phyloP scores from a whole-genome alignment of 1,140 invertebrate species.

The Ceratoteleas bidentatus region DNA sequence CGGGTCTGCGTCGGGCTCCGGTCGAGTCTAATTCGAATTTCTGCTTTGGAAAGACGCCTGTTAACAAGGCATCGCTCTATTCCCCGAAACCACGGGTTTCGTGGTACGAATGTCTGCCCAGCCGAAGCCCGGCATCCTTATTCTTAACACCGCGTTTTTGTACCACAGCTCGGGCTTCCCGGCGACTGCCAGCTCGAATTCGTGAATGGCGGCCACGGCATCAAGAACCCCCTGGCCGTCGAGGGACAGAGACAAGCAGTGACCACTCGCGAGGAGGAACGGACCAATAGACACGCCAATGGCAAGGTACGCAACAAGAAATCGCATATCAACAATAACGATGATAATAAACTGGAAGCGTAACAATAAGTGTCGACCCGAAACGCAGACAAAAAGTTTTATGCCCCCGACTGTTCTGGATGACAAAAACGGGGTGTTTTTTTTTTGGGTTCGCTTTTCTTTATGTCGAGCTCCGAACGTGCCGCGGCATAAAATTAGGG shows the following conservation, averaged over 20 bases:
- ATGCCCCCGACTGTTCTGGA: neutral
- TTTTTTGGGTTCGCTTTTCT: constrained; percentile 9
- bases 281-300: constrained; percentile 72
- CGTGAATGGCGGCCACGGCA: constrained; percentile 99
- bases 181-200: constrained; percentile 95
- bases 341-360: no score
- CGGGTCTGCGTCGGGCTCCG: constrained; percentile 7
- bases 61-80: neutral
- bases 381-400: no score
- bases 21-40: constrained; percentile 25
- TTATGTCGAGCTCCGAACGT: constrained; percentile 38
- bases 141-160: neutral
- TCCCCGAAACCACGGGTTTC: neutral
- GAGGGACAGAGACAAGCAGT: constrained; percentile 81
- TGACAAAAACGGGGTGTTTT: constrained; percentile 23
- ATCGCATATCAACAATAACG: no score
- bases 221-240: constrained; percentile 97
- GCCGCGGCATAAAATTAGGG: constrained; percentile 40
- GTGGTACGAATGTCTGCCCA: neutral
- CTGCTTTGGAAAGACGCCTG: constrained; percentile 46
- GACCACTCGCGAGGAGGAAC: constrained; percentile 76
- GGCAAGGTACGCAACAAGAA: no score
- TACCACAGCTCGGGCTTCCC: constrained; percentile 89
- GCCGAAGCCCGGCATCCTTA: neutral
- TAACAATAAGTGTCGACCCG: neutral